These are phyloP conservation scores for Oceanites oceanicus DNA, from an alignment of 2,113 vertebrate species.

Conservation along the genomic window DNA sequence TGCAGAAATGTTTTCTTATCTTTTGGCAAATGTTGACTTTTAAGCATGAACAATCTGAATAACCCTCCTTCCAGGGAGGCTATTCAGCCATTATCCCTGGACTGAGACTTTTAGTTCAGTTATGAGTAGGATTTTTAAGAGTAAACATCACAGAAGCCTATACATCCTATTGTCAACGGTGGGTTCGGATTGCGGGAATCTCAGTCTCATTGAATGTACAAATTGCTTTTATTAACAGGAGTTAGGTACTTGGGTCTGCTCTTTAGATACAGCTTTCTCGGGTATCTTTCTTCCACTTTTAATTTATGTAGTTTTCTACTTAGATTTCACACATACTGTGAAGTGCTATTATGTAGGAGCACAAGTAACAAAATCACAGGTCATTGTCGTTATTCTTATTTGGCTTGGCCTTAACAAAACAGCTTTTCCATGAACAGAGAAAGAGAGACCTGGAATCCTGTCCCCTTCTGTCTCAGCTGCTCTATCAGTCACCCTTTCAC, in stretches of 20 bases:
- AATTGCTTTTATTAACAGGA: background rate
- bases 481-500: background rate
- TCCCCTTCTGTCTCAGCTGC: background rate
- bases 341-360: background rate
- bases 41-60: background rate
- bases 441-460: background rate
- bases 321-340: background rate
- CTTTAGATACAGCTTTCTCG: background rate
- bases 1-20: background rate
- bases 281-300: background rate
- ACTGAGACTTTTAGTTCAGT: background rate
- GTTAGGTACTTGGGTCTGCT: background rate
- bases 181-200: background rate
- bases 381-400: background rate
- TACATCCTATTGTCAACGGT: accelerated
- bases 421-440: background rate
- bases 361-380: background rate
- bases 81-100: background rate
- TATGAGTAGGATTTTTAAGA: background rate
- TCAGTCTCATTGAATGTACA: background rate
- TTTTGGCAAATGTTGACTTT: background rate
- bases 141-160: background rate
- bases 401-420: background rate
- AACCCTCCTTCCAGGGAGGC: background rate
- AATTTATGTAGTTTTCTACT: background rate